These are phyloP conservation scores for Sardinella longiceps DNA, from an alignment of 2,797 vertebrate genomes.

Conservation along the genomic window DNA sequence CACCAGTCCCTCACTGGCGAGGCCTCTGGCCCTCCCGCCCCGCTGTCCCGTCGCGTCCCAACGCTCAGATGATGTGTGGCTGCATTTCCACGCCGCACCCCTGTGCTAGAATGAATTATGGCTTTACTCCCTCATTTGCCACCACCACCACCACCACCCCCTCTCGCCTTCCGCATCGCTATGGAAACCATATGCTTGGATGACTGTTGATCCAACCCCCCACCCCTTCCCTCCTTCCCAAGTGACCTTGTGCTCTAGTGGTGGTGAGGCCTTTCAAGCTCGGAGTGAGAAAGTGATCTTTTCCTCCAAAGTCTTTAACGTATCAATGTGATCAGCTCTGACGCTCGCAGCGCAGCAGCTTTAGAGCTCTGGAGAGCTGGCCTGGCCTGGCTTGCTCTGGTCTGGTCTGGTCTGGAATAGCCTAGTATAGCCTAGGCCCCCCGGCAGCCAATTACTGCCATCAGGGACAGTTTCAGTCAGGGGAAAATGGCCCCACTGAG, in stretches of 20 bases:
- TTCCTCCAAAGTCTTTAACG: conserved; percentile 24
- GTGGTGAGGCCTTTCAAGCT: neutral
- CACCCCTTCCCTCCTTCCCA: neutral
- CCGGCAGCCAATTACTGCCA: conserved; percentile 23
- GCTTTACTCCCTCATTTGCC: neutral
- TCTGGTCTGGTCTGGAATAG: too few relatives aligned
- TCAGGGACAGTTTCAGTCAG: conserved; percentile 32
- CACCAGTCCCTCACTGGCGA: neutral
- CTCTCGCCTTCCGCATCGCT: neutral
- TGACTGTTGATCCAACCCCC: neutral
- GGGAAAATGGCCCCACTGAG: conserved; percentile 4
- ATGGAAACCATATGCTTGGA: neutral
- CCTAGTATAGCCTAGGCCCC: neutral
- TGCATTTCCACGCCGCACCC: neutral
- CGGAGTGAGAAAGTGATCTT: neutral
- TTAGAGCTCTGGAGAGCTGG: neutral
- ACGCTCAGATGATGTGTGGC: neutral
- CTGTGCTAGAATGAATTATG: neutral
- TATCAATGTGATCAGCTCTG: conserved; percentile 11
- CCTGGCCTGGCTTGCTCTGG: neutral
- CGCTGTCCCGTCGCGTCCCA: too few relatives aligned
- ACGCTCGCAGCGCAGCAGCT: neutral
- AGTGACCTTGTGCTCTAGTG: neutral
- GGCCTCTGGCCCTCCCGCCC: neutral
- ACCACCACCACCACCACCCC: neutral